Evolutionary conservation across 2,888 invertebrate species (phyloP).

Genomic region (Malthinus seriepunctatus): DNA sequence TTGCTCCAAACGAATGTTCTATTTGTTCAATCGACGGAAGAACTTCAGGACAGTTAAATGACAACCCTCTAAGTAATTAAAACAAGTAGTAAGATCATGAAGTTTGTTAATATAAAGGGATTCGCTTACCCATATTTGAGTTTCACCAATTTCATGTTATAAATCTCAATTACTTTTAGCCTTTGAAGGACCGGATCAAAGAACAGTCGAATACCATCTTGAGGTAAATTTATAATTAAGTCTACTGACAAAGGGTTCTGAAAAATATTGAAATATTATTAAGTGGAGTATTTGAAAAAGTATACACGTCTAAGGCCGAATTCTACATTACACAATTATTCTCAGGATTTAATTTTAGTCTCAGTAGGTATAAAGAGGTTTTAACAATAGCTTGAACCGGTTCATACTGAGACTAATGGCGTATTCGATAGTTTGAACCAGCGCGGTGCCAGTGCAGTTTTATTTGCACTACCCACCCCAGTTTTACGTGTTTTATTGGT

Average conservation of each 20-base stretch:
- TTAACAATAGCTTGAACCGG: too few species aligned
- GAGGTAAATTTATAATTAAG: slow-evolving; percentile 92
- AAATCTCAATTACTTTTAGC: slow-evolving; percentile 96
- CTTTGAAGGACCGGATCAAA: slow-evolving; percentile 95
- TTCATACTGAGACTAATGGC: too few species aligned
- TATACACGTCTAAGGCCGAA: too few species aligned
- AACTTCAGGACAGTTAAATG: slow-evolving; percentile 91
- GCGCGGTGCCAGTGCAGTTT: too few species aligned
- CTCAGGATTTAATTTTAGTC: too few species aligned
- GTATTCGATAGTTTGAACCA: too few species aligned
- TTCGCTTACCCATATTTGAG: slow-evolving; percentile 89
- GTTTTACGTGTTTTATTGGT: too few species aligned
- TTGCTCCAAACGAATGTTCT: slow-evolving; percentile 98
- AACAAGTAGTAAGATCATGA: not conserved
- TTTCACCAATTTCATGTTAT: slow-evolving; percentile 95
- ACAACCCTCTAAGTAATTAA: slow-evolving; percentile 65
- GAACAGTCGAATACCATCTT: slow-evolving; percentile 94
- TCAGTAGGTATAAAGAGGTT: too few species aligned
- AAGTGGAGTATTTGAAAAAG: too few species aligned
- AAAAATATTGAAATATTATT: slow-evolving; percentile 45
- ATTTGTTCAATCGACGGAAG: slow-evolving; percentile 97
- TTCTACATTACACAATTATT: too few species aligned
- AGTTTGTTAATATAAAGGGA: not conserved
- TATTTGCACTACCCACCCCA: too few species aligned
- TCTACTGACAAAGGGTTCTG: slow-evolving; percentile 95